phyloP scores from a whole-genome alignment of 2,797 vertebrate species.

The Artibeus jamaicensis region DNA sequence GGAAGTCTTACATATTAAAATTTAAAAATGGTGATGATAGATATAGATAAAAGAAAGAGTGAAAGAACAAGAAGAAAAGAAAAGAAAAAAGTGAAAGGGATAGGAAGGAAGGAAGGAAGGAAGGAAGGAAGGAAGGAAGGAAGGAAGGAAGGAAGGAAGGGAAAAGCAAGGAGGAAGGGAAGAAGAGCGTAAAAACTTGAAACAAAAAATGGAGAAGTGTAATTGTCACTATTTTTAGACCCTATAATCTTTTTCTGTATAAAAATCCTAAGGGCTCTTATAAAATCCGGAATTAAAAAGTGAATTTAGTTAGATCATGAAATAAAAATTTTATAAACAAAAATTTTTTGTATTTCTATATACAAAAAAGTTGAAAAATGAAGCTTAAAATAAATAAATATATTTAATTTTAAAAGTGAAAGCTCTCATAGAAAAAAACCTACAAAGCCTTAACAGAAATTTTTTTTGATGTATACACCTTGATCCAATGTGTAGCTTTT shows the following conservation, averaged over 20 bases:
- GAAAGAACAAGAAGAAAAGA: background rate
- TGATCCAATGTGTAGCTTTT: too few species aligned
- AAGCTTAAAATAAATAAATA: background rate
- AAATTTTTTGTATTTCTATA: background rate
- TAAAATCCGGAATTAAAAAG: background rate
- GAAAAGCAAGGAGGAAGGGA: background rate
- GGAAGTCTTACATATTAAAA: background rate
- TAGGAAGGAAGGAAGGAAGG: background rate
- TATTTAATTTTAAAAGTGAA: background rate
- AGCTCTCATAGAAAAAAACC: background rate
- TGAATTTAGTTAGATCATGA: background rate
- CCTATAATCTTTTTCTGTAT: background rate
- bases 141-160: accelerated
- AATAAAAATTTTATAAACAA: background rate
- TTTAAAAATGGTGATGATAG: background rate
- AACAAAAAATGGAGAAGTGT: background rate
- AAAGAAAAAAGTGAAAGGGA: accelerated
- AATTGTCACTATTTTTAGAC: background rate
- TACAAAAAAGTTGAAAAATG: background rate
- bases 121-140: accelerated
- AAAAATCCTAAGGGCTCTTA: background rate
- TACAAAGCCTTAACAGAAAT: background rate
- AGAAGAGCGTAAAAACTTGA: background rate
- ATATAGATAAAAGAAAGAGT: background rate
- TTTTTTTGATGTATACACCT: too few species aligned